Base-by-base conservation (phyloP, 2,113 vertebrate genomes). In the Ascaphus truei region DNA sequence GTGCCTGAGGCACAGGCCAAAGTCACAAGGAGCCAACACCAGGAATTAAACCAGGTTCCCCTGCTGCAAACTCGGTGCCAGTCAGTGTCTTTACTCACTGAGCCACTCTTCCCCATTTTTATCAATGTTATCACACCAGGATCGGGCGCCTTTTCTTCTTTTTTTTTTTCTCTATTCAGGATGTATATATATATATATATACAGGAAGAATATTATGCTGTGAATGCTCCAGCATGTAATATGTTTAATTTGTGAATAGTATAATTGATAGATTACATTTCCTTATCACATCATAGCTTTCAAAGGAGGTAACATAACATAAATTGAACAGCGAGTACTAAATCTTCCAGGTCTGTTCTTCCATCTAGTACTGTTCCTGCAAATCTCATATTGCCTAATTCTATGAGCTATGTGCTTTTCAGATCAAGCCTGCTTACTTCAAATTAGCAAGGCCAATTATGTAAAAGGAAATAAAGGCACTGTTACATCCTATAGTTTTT, bases 211-310 rank as follows among this genome's bases (percentile, higher is more conserved):
- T 29, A 33, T n/a, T 18, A 60, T 36, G 30, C 25, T 15, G n/a
- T 4, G 6, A 23, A 30, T 5, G 16, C 50, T 8, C 16, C 3
- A 26, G 41, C 41, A 58, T 68, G 53, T 68, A 22, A 36, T 23
- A 45, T 26, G 55, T 55, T 68, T 68, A 15, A 48, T 60, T 51
- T 51, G 22, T 36, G 33, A 10, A 69, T 33, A 33, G 22, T 50
- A 60, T 69, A 57, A 60, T n/a, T 11, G 56, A 41, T 23, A 68
- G 60, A 68, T 50, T 37, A 68, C 18, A 51, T 69, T 69, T 60
- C 43, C 56, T 51, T 43, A 69, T 60, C 25, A 30, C 66, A 51
- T 69, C 59, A 69, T 69, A 37, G 66, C 66, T 60, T 69, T 69
- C 56, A 29, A 31, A 37, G 66, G 45, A 69, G 51, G 45, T 30